A percentile compares a stretch with the other conserved stretches of the same genome.
Conservation (phyloP, 2,888 invertebrate genomes). For the Mesorhabditis spiculigera region DNA sequence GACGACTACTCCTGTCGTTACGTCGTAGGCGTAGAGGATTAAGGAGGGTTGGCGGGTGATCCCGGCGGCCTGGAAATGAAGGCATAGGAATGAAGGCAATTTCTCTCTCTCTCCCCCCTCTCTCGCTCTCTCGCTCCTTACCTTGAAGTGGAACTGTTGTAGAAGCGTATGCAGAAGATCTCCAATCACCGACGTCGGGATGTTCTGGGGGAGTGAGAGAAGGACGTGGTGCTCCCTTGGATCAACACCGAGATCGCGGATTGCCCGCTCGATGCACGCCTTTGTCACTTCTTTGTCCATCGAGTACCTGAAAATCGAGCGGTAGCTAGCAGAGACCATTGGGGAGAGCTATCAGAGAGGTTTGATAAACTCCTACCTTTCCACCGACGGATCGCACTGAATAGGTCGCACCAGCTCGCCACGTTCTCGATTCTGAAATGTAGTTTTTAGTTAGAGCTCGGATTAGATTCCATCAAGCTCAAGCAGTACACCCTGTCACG, state of each 20-base stretch:
- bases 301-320: slow-evolving; percentile 46
- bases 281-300: slow-evolving; percentile 62
- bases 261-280: slow-evolving; percentile 64
- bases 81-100: slow-evolving; percentile 5
- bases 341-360: too few relatives aligned
- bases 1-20: slow-evolving; percentile 67
- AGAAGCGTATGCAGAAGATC: slow-evolving; percentile 58
- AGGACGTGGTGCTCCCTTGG: slow-evolving; percentile 61
- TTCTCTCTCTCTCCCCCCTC: neutral
- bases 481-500: neutral
- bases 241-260: slow-evolving; percentile 62
- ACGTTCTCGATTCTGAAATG: slow-evolving; percentile 52
- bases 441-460: neutral
- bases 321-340: too few relatives aligned
- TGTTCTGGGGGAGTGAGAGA: slow-evolving; percentile 52
- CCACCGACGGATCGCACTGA: slow-evolving; percentile 62
- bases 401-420: slow-evolving; percentile 61
- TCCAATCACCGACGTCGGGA: slow-evolving; percentile 43
- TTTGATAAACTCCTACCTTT: too few relatives aligned
- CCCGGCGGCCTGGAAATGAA: slow-evolving; percentile 57
- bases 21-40: slow-evolving; percentile 66
- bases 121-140: neutral
- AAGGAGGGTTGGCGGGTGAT: slow-evolving; percentile 66
- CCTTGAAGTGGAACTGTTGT: slow-evolving; percentile 33
- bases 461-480: neutral